These are phyloP conservation scores for Hydrozoanthus gracilis DNA, from an alignment of 92 coral and sea anemone species.

Conservation along the genomic window DNA sequence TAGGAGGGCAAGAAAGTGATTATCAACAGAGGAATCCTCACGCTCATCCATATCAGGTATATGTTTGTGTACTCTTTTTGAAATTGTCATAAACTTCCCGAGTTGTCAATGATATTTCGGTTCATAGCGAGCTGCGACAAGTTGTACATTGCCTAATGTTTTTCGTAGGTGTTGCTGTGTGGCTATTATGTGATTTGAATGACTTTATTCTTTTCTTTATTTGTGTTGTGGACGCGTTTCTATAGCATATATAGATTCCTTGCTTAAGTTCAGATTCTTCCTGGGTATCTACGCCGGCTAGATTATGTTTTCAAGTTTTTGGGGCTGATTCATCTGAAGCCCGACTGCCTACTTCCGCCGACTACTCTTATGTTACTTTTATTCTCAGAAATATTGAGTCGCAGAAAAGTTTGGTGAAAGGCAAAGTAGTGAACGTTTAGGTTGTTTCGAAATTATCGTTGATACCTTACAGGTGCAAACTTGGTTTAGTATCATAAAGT, in stretches of 20 bases:
- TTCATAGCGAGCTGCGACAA: constrained; percentile 18
- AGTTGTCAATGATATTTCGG: not conserved
- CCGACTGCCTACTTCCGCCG: constrained; percentile 38
- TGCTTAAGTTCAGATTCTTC: constrained; percentile 3
- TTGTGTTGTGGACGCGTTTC: constrained; percentile 29
- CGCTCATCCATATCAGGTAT: constrained; percentile 1
- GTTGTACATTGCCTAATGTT: constrained; percentile 48
- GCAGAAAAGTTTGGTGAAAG: not conserved
- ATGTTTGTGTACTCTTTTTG: not conserved
- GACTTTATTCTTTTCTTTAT: constrained; percentile 38
- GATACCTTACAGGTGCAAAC: too few species aligned
- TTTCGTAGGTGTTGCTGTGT: not conserved
- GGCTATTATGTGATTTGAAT: constrained; percentile 22
- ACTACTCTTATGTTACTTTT: not conserved
- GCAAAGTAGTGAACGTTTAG: too few species aligned
- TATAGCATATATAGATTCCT: constrained; percentile 28
- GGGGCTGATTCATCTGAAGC: constrained; percentile 23
- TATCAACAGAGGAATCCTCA: constrained; percentile 30
- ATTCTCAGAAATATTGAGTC: too few species aligned
- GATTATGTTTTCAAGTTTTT: not conserved
- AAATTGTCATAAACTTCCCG: not conserved
- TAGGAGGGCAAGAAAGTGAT: constrained; percentile 37
- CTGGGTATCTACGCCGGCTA: not conserved
- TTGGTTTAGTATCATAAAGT: too few species aligned
- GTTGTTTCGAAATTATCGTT: too few species aligned